These are phyloP conservation scores for Drosophila albomicans DNA, from an alignment of 1,140 invertebrate species.

Conservation along the genomic window DNA sequence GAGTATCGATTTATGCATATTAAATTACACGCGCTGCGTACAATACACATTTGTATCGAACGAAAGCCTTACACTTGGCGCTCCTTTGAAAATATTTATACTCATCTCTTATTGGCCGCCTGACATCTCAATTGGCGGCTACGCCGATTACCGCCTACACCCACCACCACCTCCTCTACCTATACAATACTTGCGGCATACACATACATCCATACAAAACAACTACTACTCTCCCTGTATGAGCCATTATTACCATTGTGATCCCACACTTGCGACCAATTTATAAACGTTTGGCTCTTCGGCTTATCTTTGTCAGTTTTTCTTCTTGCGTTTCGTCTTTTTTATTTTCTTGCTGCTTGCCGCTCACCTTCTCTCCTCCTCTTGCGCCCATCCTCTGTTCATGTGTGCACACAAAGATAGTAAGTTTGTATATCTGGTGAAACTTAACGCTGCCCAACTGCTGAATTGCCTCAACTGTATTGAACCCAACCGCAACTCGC, in stretches of 20 bases:
- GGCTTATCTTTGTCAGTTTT: slow-evolving; percentile 61
- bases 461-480: slow-evolving; percentile 19
- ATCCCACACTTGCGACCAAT: slow-evolving; percentile 75
- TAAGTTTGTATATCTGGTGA: slow-evolving; percentile 21
- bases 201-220: neutral
- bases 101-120: slow-evolving; percentile 67
- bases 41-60: slow-evolving; percentile 37
- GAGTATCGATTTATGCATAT: slow-evolving; percentile 79
- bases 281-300: slow-evolving; percentile 75
- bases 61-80: slow-evolving; percentile 15
- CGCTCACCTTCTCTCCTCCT: neutral
- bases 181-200: too few relatives aligned
- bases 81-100: slow-evolving; percentile 71
- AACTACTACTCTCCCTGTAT: neutral
- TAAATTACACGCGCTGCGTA: slow-evolving; percentile 70
- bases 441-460: slow-evolving; percentile 31
- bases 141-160: slow-evolving; percentile 29
- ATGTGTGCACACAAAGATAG: neutral
- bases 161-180: neutral
- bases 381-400: neutral
- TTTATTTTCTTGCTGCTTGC: slow-evolving; percentile 16
- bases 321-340: slow-evolving; percentile 9
- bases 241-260: slow-evolving; percentile 66
- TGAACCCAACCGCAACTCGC: neutral
- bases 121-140: slow-evolving; percentile 71